Base-by-base conservation (phyloP, 2,113 vertebrate genomes). In the Tenebrosternarchus preto region DNA sequence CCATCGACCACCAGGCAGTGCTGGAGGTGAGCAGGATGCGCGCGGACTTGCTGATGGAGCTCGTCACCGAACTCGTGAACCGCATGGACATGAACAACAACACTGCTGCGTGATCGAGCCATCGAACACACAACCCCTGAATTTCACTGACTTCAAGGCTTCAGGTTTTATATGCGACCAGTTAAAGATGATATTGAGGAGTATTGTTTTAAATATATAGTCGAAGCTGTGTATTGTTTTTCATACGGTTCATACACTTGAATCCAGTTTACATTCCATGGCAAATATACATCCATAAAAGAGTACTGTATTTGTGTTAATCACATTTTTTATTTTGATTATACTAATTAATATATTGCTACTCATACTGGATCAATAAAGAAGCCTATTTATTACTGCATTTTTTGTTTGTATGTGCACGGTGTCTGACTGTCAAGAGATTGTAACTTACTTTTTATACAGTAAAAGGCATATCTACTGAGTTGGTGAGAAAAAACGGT, bases 31-130 rank as follows among this genome's bases (percentile, higher is more conserved):
- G 93, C n/a, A 89, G 89, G 31, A 87, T 90, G 84, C 88, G 93
- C 15, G 91, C 94, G 2, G 88, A 91, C 4, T 87, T 89, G 0
- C 85, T 95, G 43, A 92, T 94, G 86, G 84, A 86, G 16, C 88
- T 95, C 33, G 89, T 95, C 43, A 92, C 88, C 0, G 92, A 94
- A 55, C 85, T 95, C 68, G 82, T 95, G 71, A 74, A 82, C 79
- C 87, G 69, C 73, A 91, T 93, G 89, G 92, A 94, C 73, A 86
- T 92, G 79, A 94, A 92, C 79, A 93, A 91, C 87, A 92, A 90
- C 85, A 86, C 83, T 17, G 82, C 85, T 12, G 3, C 15, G 43
- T 50, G 12, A 50, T 50, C 12, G 6, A 36, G 39, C 39, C 39
- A 43, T 43, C 39, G n/a, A n/a, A n/a, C n/a, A n/a, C n/a, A n/a